A percentile compares a stretch with the other conserved stretches of the same genome.
These are phyloP conservation scores for Aegotheles bennettii DNA, from an alignment of 2,113 vertebrate species.

Conservation along the genomic window DNA sequence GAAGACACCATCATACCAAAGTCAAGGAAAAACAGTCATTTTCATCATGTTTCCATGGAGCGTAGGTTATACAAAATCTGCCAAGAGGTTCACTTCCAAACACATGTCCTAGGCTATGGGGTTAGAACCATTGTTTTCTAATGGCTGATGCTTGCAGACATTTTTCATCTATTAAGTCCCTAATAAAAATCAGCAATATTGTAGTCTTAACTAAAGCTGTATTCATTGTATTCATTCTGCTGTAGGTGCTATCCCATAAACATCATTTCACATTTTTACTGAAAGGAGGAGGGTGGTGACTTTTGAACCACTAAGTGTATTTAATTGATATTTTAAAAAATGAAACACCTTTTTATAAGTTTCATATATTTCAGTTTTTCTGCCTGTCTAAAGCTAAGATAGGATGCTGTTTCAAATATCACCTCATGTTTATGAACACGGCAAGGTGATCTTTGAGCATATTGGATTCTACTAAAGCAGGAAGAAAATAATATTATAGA, in stretches of 20 bases:
- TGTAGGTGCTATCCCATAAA: not conserved
- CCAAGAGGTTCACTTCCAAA: not conserved
- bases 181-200: not conserved
- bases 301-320: not conserved
- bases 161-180: not conserved
- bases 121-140: not conserved
- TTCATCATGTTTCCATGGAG: not conserved
- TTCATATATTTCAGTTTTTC: not conserved
- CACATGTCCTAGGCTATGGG: not conserved
- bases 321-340: constrained; percentile 5
- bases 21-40: rapidly evolving
- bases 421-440: constrained; percentile 22
- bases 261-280: not conserved
- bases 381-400: not conserved
- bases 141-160: not conserved
- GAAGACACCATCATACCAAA: not conserved
- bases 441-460: constrained; percentile 17
- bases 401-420: not conserved
- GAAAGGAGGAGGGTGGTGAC: not conserved
- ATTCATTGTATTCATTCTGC: not conserved
- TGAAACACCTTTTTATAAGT: not conserved
- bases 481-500: constrained; percentile 69
- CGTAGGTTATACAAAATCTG: not conserved
- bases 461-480: constrained; percentile 15
- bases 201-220: not conserved